These are phyloP conservation scores for Siphonodentalium dalli DNA, from an alignment of 2,888 invertebrate genomes.

Conservation along the genomic window DNA sequence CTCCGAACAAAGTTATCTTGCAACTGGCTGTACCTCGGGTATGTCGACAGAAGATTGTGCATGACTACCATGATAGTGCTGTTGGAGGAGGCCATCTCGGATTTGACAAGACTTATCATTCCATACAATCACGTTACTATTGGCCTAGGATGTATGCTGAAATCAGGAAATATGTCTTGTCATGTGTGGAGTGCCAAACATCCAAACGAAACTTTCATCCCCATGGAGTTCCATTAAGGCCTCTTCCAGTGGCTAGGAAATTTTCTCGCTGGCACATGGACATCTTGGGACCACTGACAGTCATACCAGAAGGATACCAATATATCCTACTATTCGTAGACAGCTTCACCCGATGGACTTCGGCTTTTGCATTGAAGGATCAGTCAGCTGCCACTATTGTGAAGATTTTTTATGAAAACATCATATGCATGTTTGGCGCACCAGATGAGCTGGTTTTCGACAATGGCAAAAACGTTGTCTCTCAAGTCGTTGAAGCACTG, in stretches of 20 bases:
- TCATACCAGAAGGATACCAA: no score
- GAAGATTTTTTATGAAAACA: constrained; percentile 21
- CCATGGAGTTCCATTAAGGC: constrained; percentile 12
- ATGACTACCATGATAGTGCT: constrained; percentile 27
- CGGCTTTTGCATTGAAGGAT: constrained; percentile 22
- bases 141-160: constrained; percentile 32
- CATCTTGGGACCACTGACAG: constrained; percentile 22
- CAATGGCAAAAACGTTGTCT: constrained; percentile 28
- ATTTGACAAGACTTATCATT: constrained; percentile 21
- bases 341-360: no score
- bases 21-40: constrained; percentile 24
- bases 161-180: constrained; percentile 17
- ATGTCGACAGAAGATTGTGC: constrained; percentile 20
- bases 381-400: constrained; percentile 28
- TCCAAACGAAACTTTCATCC: constrained; percentile 17
- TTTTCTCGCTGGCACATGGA: constrained; percentile 31
- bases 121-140: constrained; percentile 25
- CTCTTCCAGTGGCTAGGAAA: constrained; percentile 15
- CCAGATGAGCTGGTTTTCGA: constrained; percentile 25
- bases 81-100: constrained; percentile 24
- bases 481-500: constrained; percentile 28
- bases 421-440: constrained; percentile 30
- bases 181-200: constrained; percentile 21
- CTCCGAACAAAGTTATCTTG: neutral
- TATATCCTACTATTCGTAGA: no score